Evolutionary conservation across 2,113 vertebrate genomes (phyloP), one percentile per base, ranked within the genome.

Genomic region (Oreochromis spilurus): DNA sequence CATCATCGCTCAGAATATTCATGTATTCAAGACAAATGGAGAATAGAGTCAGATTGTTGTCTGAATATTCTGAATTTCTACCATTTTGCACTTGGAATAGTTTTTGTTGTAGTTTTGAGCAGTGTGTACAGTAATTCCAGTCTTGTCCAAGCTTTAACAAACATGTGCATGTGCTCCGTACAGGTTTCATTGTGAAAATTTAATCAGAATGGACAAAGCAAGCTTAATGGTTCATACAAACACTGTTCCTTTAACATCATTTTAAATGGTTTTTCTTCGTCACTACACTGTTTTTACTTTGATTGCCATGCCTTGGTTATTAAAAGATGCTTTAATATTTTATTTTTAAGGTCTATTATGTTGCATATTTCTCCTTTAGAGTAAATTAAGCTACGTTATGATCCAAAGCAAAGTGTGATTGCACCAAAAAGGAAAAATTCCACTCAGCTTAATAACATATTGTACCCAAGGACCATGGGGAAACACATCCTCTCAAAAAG

Each of bases 201-300:
- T 62, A 62, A 89, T 67, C 62, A 67, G 12, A 80, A 38, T 40
- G 57, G 38, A 77, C 12, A 3, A 57, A 29, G 43, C 45, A 17
- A 80, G 29, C 65, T 88, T 57, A 84, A 81, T 83, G 86, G 58
- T 67, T 9, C 65, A 2, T 79, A 12, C 9, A n/a, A 55, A 81
- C 36, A 55, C 80, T 90, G 81, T 88, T 91, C 89, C 70, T 54
- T 77, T 87, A 92, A 82, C 36, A 50, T 14, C 12, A 34, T 82
- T 89, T 90, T 93, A 90, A 91, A 52, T 80, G 87, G 21, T 13
- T 84, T 91, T 86, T 90, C 83, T 88, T 93, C 84, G 86, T 90
- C 83, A 60, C 82, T 86, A 77, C 54, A 72, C 43, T 52, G 53
- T 80, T 67, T 67, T 67, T 40, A 14, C 36, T 67, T 67, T 67